Conservation (phyloP, 23 tunicate genomes). For the Styela plicata region DNA sequence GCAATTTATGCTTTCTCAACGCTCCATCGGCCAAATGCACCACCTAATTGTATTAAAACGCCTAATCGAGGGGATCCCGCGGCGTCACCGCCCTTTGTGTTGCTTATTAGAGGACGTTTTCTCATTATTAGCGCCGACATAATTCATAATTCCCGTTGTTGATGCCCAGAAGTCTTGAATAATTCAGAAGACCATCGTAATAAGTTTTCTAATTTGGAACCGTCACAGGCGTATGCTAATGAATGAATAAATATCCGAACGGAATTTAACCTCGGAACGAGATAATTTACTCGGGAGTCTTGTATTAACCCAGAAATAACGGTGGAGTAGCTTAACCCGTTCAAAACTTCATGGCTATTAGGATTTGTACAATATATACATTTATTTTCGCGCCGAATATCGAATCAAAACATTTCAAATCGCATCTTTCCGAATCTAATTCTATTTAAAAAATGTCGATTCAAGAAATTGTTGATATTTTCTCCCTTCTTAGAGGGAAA, state of each 20-base stretch:
- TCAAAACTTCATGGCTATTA: too few species aligned
- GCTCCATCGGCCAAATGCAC: neutral
- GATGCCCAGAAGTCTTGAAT: conserved; percentile 4
- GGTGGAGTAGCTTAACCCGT: neutral
- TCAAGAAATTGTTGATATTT: too few species aligned
- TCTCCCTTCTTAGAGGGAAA: too few species aligned
- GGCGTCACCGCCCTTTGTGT: conserved; percentile 1
- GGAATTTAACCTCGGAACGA: neutral
- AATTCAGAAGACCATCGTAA: conserved; percentile 3
- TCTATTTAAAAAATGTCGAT: too few species aligned
- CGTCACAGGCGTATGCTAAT: conserved; percentile 22
- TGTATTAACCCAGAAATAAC: neutral
- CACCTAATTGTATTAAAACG: conserved; percentile 9
- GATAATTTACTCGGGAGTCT: neutral
- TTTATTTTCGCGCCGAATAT: too few species aligned
- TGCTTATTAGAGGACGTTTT: conserved; percentile 12
- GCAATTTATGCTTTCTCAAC: neutral
- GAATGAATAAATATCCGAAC: neutral
- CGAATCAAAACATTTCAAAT: too few species aligned
- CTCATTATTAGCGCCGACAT: conserved; percentile 23
- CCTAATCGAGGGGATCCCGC: conserved; percentile 13
- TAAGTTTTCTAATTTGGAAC: conserved; percentile 11
- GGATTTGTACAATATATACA: too few species aligned
- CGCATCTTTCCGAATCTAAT: too few species aligned
- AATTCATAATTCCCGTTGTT: conserved; percentile 12